phyloP scores from a whole-genome alignment of 2,888 invertebrate species.

The Cephus pulcher region DNA sequence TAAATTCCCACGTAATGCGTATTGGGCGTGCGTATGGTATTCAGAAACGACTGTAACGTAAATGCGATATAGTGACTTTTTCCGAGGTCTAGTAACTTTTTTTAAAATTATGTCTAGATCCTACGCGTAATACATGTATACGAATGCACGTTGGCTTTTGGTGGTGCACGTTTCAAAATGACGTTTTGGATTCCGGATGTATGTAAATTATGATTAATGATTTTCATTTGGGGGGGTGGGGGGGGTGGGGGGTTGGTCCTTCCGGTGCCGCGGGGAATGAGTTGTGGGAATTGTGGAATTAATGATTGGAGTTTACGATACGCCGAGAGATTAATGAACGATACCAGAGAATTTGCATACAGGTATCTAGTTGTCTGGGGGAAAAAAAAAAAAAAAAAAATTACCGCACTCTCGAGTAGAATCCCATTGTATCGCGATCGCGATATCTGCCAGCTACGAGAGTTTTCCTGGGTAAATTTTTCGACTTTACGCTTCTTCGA shows the following conservation, averaged over 20 bases:
- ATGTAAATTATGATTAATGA: background rate
- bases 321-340: background rate
- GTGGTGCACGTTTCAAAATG: background rate
- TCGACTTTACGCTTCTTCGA: no score
- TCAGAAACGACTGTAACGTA: background rate
- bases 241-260: background rate
- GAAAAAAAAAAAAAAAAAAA: background rate
- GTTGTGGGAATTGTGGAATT: background rate
- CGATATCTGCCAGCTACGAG: background rate
- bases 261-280: background rate
- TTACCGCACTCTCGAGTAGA: no score
- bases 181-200: background rate
- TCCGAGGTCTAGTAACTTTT: background rate
- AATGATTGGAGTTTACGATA: background rate
- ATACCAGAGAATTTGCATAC: background rate
- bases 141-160: background rate
- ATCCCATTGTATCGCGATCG: background rate
- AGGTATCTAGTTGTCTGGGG: background rate
- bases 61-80: background rate
- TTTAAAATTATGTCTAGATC: background rate
- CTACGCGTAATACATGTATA: background rate
- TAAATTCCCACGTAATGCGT: background rate
- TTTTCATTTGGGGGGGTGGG: background rate
- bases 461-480: background rate
- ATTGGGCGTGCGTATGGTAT: no score